These are phyloP conservation scores for Polypedilum pembai DNA, from an alignment of 1,140 invertebrate species.

Conservation along the genomic window DNA sequence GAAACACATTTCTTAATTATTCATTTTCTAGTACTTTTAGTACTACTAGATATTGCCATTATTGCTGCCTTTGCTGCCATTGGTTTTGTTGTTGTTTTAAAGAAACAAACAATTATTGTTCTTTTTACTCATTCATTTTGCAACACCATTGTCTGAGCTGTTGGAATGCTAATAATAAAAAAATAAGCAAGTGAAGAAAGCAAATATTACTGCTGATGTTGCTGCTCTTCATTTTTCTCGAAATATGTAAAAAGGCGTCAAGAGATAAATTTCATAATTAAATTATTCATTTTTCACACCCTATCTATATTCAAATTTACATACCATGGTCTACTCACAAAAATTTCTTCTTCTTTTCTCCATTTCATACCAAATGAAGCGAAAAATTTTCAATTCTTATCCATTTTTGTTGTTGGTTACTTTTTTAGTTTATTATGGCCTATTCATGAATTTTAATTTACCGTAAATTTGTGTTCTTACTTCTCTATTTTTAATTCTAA, in stretches of 20 bases:
- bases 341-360: slow-evolving; percentile 7
- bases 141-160: not conserved
- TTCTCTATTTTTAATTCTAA: not conserved
- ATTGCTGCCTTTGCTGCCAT: not conserved
- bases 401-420: not conserved
- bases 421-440: not conserved
- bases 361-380: not conserved
- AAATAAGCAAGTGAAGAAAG: slow-evolving; percentile 15
- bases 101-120: slow-evolving; percentile 22
- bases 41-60: not conserved
- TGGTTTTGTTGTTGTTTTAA: not conserved
- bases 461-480: not conserved
- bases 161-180: not conserved
- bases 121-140: slow-evolving; percentile 3
- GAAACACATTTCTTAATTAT: slow-evolving; percentile 28
- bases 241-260: not conserved
- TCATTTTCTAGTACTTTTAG: slow-evolving; percentile 12
- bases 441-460: not conserved
- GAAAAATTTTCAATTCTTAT: not conserved
- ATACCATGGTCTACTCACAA: not conserved
- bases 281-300: slow-evolving; percentile 18
- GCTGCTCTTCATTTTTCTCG: not conserved
- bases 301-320: slow-evolving; percentile 7
- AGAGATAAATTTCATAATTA: slow-evolving; percentile 14
- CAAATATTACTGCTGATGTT: not conserved